Conservation (phyloP, 1,140 invertebrate species). For the Magallana gigas region DNA sequence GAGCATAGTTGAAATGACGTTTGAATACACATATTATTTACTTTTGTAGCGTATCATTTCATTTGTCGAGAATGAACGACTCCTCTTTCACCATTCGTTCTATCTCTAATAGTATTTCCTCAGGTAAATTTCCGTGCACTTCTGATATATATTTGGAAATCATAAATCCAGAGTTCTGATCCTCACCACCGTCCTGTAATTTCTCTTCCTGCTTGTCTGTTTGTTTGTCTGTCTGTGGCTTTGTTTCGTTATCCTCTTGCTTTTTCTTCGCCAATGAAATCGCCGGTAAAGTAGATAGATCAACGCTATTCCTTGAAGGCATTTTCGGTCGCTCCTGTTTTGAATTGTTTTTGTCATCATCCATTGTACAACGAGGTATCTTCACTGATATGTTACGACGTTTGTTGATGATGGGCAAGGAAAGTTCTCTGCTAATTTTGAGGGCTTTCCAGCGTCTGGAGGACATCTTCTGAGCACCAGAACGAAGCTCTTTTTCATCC, state of each 20-base stretch:
- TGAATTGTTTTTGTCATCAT: neutral
- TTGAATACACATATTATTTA: no score
- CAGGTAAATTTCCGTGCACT: neutral
- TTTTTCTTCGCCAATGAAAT: neutral
- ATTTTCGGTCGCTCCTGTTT: neutral
- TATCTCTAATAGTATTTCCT: neutral
- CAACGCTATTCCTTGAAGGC: neutral
- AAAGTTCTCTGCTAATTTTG: neutral
- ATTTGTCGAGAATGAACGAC: neutral
- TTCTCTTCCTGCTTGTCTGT: neutral
- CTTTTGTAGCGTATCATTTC: no score
- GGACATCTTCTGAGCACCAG: neutral
- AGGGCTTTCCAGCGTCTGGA: neutral
- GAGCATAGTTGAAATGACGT: no score
- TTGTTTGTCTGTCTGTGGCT: neutral
- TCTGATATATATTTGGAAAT: slow-evolving; percentile 1
- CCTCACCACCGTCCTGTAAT: neutral
- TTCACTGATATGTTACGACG: neutral
- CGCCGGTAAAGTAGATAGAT: slow-evolving; percentile 21
- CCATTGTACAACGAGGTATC: neutral
- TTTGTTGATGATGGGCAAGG: neutral
- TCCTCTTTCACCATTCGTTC: slow-evolving; percentile 21
- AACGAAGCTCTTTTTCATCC: neutral
- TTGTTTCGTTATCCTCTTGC: neutral
- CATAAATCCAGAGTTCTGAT: neutral